Conservation (phyloP, 2,113 vertebrate genomes). For the Sturnira hondurensis region DNA sequence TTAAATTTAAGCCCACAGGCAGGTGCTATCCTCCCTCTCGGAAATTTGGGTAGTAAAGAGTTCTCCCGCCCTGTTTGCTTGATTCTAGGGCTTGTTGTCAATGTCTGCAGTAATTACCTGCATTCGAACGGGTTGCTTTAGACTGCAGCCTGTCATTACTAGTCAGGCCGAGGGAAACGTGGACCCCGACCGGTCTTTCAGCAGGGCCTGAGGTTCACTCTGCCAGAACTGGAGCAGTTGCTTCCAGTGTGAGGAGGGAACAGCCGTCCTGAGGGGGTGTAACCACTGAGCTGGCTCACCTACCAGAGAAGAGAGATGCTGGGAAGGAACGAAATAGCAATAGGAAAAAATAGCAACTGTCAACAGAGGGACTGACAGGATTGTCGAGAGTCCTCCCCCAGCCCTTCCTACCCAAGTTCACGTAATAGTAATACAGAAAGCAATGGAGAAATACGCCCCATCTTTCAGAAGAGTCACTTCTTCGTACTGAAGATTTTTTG, state of each 20-base stretch:
- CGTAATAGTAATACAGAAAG: conserved; percentile 47
- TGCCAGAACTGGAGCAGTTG: background rate
- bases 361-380: conserved; percentile 55
- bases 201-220: background rate
- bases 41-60: background rate
- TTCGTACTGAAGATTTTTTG: background rate
- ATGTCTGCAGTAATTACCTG: background rate
- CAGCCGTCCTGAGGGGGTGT: background rate
- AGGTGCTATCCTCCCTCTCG: background rate
- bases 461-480: conserved; percentile 10
- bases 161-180: fast-evolving
- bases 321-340: conserved; percentile 43
- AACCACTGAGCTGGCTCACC: conserved; percentile 46
- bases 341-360: conserved; percentile 68
- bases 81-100: background rate
- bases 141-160: background rate
- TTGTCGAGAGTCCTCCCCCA: conserved; percentile 67
- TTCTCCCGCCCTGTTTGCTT: background rate
- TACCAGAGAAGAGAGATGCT: background rate
- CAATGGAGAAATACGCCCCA: background rate
- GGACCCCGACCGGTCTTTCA: background rate
- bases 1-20: background rate
- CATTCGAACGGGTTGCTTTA: background rate
- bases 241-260: background rate
- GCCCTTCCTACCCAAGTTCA: conserved; percentile 53